A percentile compares a stretch with the other conserved stretches of the same genome.
phyloP scores from a whole-genome alignment of 2,113 vertebrate genomes.

The Hippopotamus amphibius region DNA sequence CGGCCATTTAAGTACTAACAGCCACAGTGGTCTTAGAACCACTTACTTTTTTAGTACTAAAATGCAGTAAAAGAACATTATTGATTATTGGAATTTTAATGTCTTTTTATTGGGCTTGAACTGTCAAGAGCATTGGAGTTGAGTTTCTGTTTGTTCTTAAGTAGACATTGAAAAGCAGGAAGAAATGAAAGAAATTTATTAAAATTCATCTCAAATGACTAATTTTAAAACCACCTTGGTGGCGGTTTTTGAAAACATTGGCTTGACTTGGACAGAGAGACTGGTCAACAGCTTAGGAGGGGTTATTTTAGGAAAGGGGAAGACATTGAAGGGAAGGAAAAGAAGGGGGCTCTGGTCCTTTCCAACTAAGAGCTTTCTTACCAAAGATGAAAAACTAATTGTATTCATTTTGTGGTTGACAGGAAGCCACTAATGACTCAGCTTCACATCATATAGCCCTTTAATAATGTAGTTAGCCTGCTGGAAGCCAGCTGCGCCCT shows the following conservation, averaged over 20 bases:
- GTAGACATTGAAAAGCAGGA: conserved; percentile 72
- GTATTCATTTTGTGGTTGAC: conserved; percentile 5
- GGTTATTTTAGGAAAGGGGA: neutral
- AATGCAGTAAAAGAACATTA: conserved; percentile 74
- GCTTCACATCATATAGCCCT: neutral
- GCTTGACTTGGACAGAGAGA: neutral
- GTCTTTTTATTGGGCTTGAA: conserved; percentile 58
- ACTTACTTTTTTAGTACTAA: conserved; percentile 75
- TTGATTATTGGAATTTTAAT: conserved; percentile 82
- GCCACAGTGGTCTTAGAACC: conserved; percentile 60
- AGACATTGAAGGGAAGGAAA: neutral
- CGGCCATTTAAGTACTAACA: conserved; percentile 79
- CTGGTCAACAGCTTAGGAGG: neutral
- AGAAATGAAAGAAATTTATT: neutral
- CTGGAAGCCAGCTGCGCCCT: neutral
- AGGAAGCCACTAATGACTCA: neutral
- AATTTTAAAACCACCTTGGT: conserved; percentile 24
- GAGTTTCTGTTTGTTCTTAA: conserved; percentile 76
- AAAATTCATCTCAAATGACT: conserved; percentile 11
- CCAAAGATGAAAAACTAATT: neutral
- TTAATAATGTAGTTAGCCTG: neutral
- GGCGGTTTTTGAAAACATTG: neutral
- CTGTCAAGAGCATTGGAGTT: conserved; percentile 45
- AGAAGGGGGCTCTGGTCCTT: neutral
- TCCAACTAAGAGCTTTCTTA: neutral